Evolutionary conservation across 2,797 vertebrate genomes (phyloP).

Genomic region (Ciconia nigra): DNA sequence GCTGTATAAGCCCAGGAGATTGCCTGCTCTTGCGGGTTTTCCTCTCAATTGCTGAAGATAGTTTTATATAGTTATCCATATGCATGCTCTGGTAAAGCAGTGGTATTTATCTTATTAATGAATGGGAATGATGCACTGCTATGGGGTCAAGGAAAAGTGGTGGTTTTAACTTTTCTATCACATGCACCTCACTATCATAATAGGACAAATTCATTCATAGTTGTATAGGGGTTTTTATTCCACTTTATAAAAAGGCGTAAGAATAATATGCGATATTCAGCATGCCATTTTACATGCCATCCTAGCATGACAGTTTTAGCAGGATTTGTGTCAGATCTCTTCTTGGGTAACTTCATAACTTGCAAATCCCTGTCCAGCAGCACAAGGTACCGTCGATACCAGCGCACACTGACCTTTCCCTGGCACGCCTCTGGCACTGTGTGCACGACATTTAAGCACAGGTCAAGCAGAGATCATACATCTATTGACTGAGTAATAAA

Average conservation of each 20-base stretch:
- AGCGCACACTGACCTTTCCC: background rate
- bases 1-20: background rate
- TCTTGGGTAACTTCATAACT: background rate
- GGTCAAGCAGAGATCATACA: background rate
- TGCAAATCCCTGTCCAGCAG: background rate
- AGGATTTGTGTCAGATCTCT: background rate
- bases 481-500: background rate
- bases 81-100: background rate
- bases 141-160: background rate
- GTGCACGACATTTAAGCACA: background rate
- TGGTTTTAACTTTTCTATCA: background rate
- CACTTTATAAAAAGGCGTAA: background rate
- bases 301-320: background rate
- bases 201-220: background rate
- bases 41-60: background rate
- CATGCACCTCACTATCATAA: background rate
- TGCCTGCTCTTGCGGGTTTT: fast-evolving
- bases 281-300: background rate
- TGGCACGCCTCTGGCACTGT: background rate
- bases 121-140: background rate
- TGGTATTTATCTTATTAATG: background rate
- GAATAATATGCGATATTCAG: background rate
- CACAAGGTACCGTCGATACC: background rate
- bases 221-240: background rate
- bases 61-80: background rate